Evolutionary conservation across 2,888 invertebrate species (phyloP).

Genomic region (Teleiodes luculella): DNA sequence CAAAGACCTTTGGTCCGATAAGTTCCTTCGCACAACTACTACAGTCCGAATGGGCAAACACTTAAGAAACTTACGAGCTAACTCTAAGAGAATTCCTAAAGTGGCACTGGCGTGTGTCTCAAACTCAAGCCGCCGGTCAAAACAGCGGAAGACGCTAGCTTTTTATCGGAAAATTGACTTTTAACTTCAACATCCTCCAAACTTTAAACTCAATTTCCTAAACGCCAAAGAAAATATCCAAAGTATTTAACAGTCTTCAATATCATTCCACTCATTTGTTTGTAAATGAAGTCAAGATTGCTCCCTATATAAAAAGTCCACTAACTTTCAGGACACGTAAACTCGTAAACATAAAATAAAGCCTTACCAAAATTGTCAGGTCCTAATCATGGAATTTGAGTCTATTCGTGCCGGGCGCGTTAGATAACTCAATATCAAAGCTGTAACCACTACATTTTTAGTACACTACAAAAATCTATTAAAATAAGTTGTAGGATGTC

Average conservation of each 20-base stretch:
- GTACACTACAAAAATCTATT: not conserved
- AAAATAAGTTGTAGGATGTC: not conserved
- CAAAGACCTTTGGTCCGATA: not conserved
- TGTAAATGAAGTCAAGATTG: constrained; percentile 20
- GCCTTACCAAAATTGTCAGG: constrained; percentile 48
- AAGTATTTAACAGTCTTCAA: constrained; percentile 1
- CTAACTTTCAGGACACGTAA: constrained; percentile 53
- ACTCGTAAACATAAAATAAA: constrained; percentile 56
- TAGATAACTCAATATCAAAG: constrained; percentile 39
- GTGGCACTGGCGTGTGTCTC: constrained; percentile 7
- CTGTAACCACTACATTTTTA: constrained; percentile 23
- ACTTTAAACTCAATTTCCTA: constrained; percentile 21
- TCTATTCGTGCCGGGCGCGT: constrained; percentile 37
- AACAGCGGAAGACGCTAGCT: constrained; percentile 1
- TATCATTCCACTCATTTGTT: constrained; percentile 14
- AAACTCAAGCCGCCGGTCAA: constrained; percentile 1
- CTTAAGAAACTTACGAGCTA: constrained; percentile 5
- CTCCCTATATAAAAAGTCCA: constrained; percentile 21
- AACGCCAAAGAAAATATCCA: not conserved
- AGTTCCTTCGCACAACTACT: not conserved
- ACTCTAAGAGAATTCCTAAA: constrained; percentile 10
- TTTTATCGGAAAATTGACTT: constrained; percentile 12
- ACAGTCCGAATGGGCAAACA: constrained; percentile 3
- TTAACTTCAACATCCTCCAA: constrained; percentile 25
- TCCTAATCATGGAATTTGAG: constrained; percentile 47